phyloP scores from a whole-genome alignment of 2,113 vertebrate genomes.

The Microcebus griseorufus region DNA sequence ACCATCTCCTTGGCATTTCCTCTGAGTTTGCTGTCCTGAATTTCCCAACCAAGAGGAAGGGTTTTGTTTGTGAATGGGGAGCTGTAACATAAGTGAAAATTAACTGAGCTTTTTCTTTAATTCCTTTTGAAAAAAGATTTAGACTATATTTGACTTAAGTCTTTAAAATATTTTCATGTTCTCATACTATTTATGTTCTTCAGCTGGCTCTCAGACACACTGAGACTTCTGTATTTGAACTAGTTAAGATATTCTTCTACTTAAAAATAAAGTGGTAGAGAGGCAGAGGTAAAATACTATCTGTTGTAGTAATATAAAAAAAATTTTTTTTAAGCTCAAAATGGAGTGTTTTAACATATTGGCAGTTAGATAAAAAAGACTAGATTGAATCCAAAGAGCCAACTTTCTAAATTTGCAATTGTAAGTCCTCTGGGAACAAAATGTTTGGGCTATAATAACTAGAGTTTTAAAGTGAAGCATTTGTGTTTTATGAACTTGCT shows the following conservation, averaged over 20 bases:
- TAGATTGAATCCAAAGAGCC: not conserved
- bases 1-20: conserved; percentile 87
- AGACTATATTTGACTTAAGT: not conserved
- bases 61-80: not conserved
- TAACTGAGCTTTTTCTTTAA: not conserved
- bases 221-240: not conserved
- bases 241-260: not conserved
- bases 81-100: not conserved
- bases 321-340: not conserved
- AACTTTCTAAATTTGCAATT: not conserved
- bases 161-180: conserved; percentile 18
- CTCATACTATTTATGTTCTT: not conserved
- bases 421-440: not conserved
- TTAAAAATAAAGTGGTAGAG: not conserved
- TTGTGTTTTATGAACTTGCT: not conserved
- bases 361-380: not conserved
- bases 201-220: not conserved
- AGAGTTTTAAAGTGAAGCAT: not conserved
- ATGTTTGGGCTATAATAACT: not conserved
- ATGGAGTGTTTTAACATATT: not conserved
- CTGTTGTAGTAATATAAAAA: not conserved
- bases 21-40: conserved; percentile 71
- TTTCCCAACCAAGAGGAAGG: not conserved
- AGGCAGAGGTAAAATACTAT: not conserved
- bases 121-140: not conserved